Conservation (phyloP, 2,888 invertebrate genomes). For the Athripsodes cinereus region DNA sequence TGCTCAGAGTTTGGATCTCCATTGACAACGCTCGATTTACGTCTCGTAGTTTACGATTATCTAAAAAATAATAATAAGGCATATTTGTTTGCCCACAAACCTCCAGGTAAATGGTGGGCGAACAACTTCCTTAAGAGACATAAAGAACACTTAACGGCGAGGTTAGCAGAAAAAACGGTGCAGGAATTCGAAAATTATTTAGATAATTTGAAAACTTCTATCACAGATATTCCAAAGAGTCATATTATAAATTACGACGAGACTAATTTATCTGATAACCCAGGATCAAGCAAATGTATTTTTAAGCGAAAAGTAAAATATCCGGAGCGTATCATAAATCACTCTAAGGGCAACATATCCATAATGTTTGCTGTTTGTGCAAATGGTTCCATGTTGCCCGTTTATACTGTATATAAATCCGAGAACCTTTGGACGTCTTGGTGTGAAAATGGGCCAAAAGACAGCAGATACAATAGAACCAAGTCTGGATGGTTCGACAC, state of each 20-base stretch:
- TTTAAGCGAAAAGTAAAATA: constrained; percentile 10
- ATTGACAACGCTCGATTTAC: too few species aligned
- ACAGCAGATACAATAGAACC: neutral
- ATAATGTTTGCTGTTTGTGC: neutral
- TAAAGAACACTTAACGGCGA: neutral
- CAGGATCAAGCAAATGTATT: constrained; percentile 8
- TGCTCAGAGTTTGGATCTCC: too few species aligned
- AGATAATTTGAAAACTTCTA: constrained; percentile 2
- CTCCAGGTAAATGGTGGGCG: too few species aligned
- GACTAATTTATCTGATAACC: constrained; percentile 15
- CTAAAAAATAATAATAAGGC: too few species aligned
- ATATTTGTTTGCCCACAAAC: too few species aligned
- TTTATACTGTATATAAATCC: neutral
- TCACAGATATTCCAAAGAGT: neutral
- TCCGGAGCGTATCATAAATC: constrained; percentile 1
- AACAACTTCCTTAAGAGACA: neutral
- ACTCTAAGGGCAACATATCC: neutral
- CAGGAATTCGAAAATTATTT: neutral
- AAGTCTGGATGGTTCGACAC: neutral
- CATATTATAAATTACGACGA: constrained; percentile 16
- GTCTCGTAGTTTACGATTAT: too few species aligned
- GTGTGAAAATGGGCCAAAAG: neutral
- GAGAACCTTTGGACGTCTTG: neutral
- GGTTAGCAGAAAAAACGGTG: neutral
- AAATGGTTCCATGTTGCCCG: neutral